These are phyloP conservation scores for Urosaurus nigricauda DNA, from an alignment of 2,797 vertebrate species.

Conservation along the genomic window DNA sequence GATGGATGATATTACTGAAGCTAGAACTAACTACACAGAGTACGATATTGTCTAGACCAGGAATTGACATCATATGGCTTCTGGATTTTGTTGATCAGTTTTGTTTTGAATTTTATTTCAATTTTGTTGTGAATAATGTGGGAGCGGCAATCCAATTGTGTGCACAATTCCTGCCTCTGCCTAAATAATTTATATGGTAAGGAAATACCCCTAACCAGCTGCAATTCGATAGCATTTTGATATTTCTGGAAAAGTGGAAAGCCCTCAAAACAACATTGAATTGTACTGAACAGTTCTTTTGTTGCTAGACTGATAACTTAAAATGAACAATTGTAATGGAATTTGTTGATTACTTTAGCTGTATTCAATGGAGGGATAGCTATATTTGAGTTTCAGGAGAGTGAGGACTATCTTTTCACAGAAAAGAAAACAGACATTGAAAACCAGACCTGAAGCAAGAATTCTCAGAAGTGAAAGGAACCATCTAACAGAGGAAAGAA, in stretches of 20 bases:
- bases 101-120: too few species aligned
- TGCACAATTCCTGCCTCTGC: not conserved
- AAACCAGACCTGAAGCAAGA: not conserved
- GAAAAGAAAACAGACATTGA: not conserved
- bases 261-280: not conserved
- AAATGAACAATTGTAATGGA: not conserved
- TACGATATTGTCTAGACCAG: not conserved
- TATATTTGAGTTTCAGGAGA: not conserved
- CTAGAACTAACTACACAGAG: not conserved
- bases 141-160: too few species aligned
- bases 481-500: too few species aligned
- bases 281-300: not conserved
- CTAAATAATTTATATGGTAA: not conserved
- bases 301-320: not conserved
- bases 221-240: not conserved
- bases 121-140: too few species aligned
- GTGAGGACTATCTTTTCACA: not conserved
- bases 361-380: not conserved
- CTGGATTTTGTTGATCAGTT: too few species aligned
- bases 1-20: not conserved
- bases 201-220: not conserved
- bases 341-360: slow-evolving; percentile 19
- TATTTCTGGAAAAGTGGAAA: not conserved
- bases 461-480: not conserved
- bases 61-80: too few species aligned